Base-by-base conservation (phyloP, 2,113 vertebrate genomes). In the Indicator indicator region DNA sequence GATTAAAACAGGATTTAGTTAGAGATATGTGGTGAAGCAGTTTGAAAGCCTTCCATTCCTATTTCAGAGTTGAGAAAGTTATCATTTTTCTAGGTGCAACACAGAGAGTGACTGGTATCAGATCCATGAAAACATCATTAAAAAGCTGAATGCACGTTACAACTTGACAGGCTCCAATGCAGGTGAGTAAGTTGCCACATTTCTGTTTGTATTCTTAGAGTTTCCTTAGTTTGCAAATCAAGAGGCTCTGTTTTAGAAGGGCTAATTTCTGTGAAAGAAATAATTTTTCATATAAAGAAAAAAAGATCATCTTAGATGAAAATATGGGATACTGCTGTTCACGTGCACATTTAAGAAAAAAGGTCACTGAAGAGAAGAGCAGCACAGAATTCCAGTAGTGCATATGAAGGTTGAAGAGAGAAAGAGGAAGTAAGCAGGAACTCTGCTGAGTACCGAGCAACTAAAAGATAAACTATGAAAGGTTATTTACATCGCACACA, bases 101-200 rank as follows among this genome's bases (percentile, higher is more conserved):
- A 99, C 99, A 16, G 99, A 99, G 96, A 99, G 98, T 21, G 99
- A 99, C 72, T 99, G 99, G 99, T 98, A 98, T 97, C 99, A 99
- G 95, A 99, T 99, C 91, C 99, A 99, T 4, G 99, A 99, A 95
- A 99, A 99, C 97, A 99, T 99, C 93, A 99, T 99, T 95, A 99
- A 98, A 94, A 99, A 99, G 94, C 97, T 99, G 58, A 99, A 99
- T 67, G 99, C 98, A 16, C 98, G 99, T 85, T 99, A 99, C 84
- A 99, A 99, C 95, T 95, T 99, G 89, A 99, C 99, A 9, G 98
- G 99, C 77, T 99, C 99, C 81, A 99, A 99, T 95, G 99, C 99
- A 32, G 99, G 99, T 94, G 33, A 26, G 48, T 94, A 32, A 26
- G 42, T 68, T 60, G n/a, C 27, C 38, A 7, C 11, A 4, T 40